Evolutionary conservation across 2,888 invertebrate genomes (phyloP), one percentile per base, ranked within the genome.

Genomic region (Mesorhabditis spiculigera): DNA sequence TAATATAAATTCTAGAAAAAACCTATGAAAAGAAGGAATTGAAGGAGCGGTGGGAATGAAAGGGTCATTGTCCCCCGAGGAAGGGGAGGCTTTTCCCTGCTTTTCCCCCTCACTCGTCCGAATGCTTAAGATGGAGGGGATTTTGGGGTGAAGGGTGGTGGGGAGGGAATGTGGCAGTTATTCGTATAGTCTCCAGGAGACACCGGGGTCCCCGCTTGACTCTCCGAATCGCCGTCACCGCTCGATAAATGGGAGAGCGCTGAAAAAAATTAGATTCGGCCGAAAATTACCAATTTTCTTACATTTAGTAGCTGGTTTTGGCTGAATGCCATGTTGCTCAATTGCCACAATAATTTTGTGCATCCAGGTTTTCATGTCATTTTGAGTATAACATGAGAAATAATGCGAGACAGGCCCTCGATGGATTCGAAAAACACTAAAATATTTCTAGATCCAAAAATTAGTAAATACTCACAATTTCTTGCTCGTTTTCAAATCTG

Each of bases 401-500:
- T 79, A 77, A 71, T 78, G 78, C 58, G 75, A 75, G 65, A 76
- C 44, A 16, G 73, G 71, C 4, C 73, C 66, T 13, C 75, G 75
- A 45, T 75, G 75, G 44, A 80, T 72, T 50, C 78, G 78, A 69
- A 80, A 80, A 4, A 80, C 78, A 70, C 80, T 80, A 73, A 71
- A 77, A 69, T 66, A 45, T 63, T n/a, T 45, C 4, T 45, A n/a
- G 13, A 42, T 68, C 4, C 44, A 10, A 42, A n/a, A 8, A 65
- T 28, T 50, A n/a, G 4, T 45, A 63, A 28, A n/a, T 45, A 71
- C 76, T 73, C 63, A 83, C 82, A 79, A 76, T 71, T 84, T 84
- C 68, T 84, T 84, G 44, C 80, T 78, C 3, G 83, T 84, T 66
- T 80, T 79, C 71, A 84, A 70, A 64, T 81, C 76, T 5, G 80